Percentiles rank a stretch among this genome's conserved stretches.
These are phyloP conservation scores for Petrocephalus microphthalmus DNA, from an alignment of 2,113 vertebrate species.

Conservation along the genomic window DNA sequence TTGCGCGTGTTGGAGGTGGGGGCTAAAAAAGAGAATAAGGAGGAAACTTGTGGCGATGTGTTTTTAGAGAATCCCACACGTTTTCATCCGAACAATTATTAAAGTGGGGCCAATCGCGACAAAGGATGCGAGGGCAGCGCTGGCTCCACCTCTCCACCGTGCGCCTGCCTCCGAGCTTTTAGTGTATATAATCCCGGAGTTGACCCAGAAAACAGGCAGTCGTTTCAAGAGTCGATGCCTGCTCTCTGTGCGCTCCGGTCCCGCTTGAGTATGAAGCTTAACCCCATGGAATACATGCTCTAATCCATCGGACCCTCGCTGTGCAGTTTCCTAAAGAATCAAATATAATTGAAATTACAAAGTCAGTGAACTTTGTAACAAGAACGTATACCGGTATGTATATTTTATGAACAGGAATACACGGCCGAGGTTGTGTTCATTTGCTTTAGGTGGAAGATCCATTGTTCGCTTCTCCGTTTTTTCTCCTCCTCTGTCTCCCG, in stretches of 20 bases:
- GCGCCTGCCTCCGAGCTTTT: slow-evolving; percentile 60
- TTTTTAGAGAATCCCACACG: slow-evolving; percentile 47
- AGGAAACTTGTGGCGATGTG: slow-evolving; percentile 53
- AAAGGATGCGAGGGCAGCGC: slow-evolving; percentile 53
- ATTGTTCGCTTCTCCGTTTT: slow-evolving; percentile 60
- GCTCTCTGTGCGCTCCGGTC: slow-evolving; percentile 54
- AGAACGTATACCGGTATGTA: slow-evolving; percentile 56
- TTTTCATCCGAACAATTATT: slow-evolving; percentile 61
- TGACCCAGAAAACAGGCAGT: slow-evolving; percentile 71
- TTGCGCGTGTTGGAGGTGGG: neutral
- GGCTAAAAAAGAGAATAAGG: neutral
- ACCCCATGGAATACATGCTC: slow-evolving; percentile 56
- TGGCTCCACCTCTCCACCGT: slow-evolving; percentile 52
- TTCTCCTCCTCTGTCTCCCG: slow-evolving; percentile 22
- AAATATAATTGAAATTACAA: slow-evolving; percentile 38
- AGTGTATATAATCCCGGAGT: slow-evolving; percentile 68
- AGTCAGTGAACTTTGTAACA: slow-evolving; percentile 55
- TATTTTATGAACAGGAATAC: slow-evolving; percentile 37
- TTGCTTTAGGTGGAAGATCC: slow-evolving; percentile 44
- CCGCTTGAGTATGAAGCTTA: slow-evolving; percentile 58
- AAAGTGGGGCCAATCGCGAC: slow-evolving; percentile 65
- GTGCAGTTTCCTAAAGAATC: slow-evolving; percentile 26
- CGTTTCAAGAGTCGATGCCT: slow-evolving; percentile 64
- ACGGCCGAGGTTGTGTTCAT: slow-evolving; percentile 33
- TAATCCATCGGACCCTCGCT: slow-evolving; percentile 43